These are phyloP conservation scores for Crenichthys baileyi DNA, from an alignment of 2,797 vertebrate genomes.

Conservation along the genomic window DNA sequence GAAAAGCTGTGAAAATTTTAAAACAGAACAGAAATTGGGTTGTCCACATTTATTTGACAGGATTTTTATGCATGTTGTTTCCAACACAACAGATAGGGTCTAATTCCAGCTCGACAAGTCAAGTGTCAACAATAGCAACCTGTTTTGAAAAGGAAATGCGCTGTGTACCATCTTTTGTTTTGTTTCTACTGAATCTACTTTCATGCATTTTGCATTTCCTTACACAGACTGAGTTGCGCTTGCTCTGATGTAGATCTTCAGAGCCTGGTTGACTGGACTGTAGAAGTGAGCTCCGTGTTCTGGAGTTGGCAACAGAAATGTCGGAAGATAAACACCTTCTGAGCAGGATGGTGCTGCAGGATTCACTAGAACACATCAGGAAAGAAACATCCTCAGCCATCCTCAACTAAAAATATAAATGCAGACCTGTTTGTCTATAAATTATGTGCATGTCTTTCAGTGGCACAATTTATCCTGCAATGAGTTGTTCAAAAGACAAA, in stretches of 20 bases:
- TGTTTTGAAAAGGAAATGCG: background rate
- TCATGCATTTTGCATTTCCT: background rate
- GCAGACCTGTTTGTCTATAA: background rate
- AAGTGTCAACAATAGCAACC: background rate
- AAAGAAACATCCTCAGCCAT: background rate
- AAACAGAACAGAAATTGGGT: background rate
- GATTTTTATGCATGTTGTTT: background rate
- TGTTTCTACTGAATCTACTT: background rate
- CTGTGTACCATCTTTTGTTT: background rate
- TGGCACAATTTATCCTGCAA: no score
- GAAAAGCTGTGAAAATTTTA: background rate
- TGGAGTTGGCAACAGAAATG: background rate
- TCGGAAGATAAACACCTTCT: background rate
- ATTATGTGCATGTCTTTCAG: no score
- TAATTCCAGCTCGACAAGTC: background rate
- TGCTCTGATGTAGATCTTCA: background rate
- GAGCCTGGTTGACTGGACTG: background rate
- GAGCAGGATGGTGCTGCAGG: background rate
- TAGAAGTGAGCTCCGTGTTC: background rate
- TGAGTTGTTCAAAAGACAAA: no score
- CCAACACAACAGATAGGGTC: background rate
- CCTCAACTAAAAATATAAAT: background rate
- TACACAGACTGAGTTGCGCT: background rate
- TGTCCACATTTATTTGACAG: background rate
- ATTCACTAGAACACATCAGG: background rate